Evolutionary conservation across 2,888 invertebrate species (phyloP).

Genomic region (Lithophane socia): DNA sequence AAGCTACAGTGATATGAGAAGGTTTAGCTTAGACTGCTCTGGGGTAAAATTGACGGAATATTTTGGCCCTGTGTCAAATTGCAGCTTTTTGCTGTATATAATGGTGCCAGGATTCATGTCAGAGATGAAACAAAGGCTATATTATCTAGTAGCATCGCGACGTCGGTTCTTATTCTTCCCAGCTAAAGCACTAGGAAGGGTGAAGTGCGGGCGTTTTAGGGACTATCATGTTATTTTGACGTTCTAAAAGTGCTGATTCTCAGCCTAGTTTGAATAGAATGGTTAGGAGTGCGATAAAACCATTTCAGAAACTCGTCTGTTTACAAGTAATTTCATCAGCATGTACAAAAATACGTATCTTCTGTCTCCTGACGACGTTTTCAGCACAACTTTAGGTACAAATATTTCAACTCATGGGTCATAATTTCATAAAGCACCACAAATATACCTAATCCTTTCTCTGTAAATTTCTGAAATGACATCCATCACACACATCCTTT

Average conservation of each 20-base stretch:
- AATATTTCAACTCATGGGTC: neutral
- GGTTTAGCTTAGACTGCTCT: neutral
- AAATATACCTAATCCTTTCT: neutral
- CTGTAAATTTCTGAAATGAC: too few relatives aligned
- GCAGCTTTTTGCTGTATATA: conserved; percentile 1
- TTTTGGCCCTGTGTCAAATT: conserved; percentile 34
- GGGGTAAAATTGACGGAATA: conserved; percentile 1
- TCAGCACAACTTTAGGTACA: neutral
- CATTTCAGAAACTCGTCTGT: neutral
- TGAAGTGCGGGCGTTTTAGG: too few relatives aligned
- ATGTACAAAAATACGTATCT: too few relatives aligned
- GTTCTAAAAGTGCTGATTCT: too few relatives aligned
- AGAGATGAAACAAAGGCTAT: conserved; percentile 8
- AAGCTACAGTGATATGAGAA: neutral
- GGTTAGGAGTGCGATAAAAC: neutral
- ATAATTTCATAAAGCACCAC: conserved; percentile 11
- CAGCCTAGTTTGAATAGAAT: too few relatives aligned
- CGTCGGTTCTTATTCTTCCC: neutral
- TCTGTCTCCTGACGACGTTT: neutral
- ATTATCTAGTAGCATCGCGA: neutral
- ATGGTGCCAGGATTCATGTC: conserved; percentile 25
- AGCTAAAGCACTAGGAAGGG: too few relatives aligned
- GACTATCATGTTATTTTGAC: too few relatives aligned
- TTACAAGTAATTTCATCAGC: neutral
- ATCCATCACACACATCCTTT: conserved; percentile 10